Evolutionary conservation across 2,797 vertebrate genomes (phyloP).

Genomic region (Acridotheres tristis): DNA sequence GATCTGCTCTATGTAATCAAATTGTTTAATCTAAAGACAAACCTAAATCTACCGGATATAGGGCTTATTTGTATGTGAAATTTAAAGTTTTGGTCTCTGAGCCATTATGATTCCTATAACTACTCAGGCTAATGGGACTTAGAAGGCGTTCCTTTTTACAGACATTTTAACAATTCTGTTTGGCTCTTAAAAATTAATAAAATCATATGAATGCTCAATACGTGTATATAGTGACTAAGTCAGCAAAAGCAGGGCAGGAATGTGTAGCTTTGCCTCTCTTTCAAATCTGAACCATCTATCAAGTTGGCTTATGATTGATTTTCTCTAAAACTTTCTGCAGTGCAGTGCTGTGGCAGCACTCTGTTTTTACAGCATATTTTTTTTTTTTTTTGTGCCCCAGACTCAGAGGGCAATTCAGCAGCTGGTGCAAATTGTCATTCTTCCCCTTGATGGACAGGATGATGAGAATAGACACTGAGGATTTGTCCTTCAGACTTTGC

Average conservation of each 20-base stretch:
- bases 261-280: background rate
- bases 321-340: constrained; percentile 38
- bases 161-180: background rate
- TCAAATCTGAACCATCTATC: constrained; percentile 33
- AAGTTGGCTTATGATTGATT: constrained; percentile 54
- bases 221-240: background rate
- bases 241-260: constrained; percentile 1
- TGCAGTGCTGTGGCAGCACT: constrained; percentile 48
- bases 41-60: background rate
- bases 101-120: background rate
- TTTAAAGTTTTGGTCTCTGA: background rate
- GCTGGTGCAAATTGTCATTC: background rate
- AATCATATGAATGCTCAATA: background rate
- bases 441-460: background rate
- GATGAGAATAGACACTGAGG: background rate
- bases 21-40: background rate
- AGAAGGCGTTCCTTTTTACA: background rate
- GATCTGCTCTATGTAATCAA: background rate
- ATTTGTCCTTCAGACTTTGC: constrained; percentile 29
- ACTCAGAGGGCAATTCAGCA: constrained; percentile 24
- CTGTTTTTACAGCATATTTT: background rate
- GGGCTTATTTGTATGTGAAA: background rate
- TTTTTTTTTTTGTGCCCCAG: background rate
- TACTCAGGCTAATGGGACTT: background rate
- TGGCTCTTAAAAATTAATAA: constrained; percentile 26